Base-by-base conservation (phyloP, 2,113 vertebrate genomes). In the Pyxicephalus adspersus region DNA sequence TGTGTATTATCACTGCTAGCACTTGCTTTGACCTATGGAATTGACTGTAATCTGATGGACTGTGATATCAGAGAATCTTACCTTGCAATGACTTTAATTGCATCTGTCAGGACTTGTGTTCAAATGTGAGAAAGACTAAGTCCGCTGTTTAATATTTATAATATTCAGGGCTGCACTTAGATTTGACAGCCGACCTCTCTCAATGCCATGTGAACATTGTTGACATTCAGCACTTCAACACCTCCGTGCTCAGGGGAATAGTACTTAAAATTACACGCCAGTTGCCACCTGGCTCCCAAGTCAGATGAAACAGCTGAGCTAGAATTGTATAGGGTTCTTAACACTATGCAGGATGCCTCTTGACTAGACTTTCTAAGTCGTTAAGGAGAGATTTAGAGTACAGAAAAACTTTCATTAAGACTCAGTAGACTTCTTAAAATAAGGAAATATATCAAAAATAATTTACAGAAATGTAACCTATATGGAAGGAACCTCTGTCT, bases 231-330 rank as follows among this genome's bases (percentile, higher is more conserved):
- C 68, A 57, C 79, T 81, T 81, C 60, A 74, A 55, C 79, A 74
- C 60, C 64, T 74, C 15, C 1, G 20, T 5, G 51, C 79, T 29
- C 79, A 45, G 61, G 70, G 79, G 79, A 81, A 65, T 81, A 65
- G 67, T 61, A 81, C 79, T 81, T 74, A 74, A 65, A 74, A 57
- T 74, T 31, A 64, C 29, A 15, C 60, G 57, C 38, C 38, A 50
- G n/a, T 74, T 81, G 79, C 79, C 79, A 81, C 79, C 79, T 81
- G 79, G n/a, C 61, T 81, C 79, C 70, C 51, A 38, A 81, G 61
- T 65, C 61, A 55, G 28, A 64, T 55, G 38, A 72, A 72, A 54
- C 58, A 23, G 58, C 68, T 64, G 67, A 73, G 67, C 7, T 8
- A 63, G 25, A 54, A 51, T 31, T 72, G 58, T 52, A 23, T 63